Evolutionary conservation across 1,140 invertebrate genomes (phyloP).

Genomic region (Yoshiicerus persimilis): DNA sequence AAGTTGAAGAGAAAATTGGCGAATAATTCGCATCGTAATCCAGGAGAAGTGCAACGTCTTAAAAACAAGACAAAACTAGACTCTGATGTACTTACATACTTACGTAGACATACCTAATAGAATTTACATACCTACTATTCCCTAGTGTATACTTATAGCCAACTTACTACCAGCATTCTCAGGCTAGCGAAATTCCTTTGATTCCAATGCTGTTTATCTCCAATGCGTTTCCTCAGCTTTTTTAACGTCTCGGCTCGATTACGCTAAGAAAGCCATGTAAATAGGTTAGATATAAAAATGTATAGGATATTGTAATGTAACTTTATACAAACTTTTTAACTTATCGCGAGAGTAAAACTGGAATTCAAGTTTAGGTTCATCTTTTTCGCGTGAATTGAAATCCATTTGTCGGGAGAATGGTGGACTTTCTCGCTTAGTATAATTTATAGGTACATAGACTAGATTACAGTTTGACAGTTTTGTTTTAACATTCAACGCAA

Average conservation of each 20-base stretch:
- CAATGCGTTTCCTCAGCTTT: background rate
- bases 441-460: too few relatives aligned
- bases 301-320: background rate
- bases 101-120: background rate
- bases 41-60: background rate
- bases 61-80: background rate
- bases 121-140: background rate
- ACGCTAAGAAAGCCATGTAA: background rate
- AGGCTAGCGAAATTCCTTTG: background rate
- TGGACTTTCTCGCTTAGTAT: background rate
- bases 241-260: background rate
- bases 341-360: background rate
- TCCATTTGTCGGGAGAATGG: background rate
- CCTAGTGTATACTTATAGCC: background rate
- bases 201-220: background rate
- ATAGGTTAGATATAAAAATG: background rate
- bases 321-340: background rate
- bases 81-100: background rate
- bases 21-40: background rate
- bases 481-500: too few relatives aligned
- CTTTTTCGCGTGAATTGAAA: background rate
- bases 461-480: too few relatives aligned
- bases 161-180: background rate
- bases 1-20: background rate
- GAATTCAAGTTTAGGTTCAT: background rate